These are phyloP conservation scores for Cryptocephalus moraei DNA, from an alignment of 2,888 invertebrate genomes.

Conservation along the genomic window DNA sequence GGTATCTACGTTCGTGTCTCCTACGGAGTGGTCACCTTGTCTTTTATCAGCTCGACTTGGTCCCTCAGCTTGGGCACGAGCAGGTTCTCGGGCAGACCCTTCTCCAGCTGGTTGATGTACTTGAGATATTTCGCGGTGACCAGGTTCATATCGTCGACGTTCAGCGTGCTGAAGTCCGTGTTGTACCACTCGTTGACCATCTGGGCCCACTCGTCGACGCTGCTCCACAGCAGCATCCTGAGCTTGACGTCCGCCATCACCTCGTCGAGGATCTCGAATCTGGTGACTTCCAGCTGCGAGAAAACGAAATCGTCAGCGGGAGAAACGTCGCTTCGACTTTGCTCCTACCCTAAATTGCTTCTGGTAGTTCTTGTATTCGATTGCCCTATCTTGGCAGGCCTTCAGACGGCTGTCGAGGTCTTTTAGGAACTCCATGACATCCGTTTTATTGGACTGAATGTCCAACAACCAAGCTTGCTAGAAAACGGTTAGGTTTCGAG, in stretches of 20 bases:
- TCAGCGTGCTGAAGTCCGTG: conserved; percentile 51
- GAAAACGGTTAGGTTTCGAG: background rate
- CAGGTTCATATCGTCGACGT: conserved; percentile 62
- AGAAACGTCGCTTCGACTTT: background rate
- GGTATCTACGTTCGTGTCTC: background rate
- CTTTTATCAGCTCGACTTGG: conserved; percentile 50
- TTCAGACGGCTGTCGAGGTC: conserved; percentile 53
- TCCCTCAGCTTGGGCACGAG: conserved; percentile 68
- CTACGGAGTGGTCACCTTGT: conserved; percentile 4
- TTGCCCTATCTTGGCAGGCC: conserved; percentile 56
- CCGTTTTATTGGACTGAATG: conserved; percentile 56
- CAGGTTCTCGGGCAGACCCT: conserved; percentile 71
- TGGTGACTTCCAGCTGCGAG: conserved; percentile 65
- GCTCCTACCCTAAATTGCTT: conserved; percentile 66
- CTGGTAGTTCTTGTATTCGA: conserved; percentile 70
- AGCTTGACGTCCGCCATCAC: conserved; percentile 70
- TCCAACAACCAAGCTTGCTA: conserved; percentile 69
- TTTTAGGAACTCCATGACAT: conserved; percentile 53
- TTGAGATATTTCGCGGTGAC: conserved; percentile 57
- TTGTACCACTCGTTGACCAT: conserved; percentile 56
- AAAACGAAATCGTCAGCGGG: too few relatives aligned
- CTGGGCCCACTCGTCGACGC: conserved; percentile 63
- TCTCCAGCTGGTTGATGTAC: conserved; percentile 69
- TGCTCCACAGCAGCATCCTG: conserved; percentile 71
- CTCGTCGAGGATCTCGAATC: conserved; percentile 72